Evolutionary conservation across 2,113 vertebrate species (phyloP).

Genomic region (Antechinus flavipes): DNA sequence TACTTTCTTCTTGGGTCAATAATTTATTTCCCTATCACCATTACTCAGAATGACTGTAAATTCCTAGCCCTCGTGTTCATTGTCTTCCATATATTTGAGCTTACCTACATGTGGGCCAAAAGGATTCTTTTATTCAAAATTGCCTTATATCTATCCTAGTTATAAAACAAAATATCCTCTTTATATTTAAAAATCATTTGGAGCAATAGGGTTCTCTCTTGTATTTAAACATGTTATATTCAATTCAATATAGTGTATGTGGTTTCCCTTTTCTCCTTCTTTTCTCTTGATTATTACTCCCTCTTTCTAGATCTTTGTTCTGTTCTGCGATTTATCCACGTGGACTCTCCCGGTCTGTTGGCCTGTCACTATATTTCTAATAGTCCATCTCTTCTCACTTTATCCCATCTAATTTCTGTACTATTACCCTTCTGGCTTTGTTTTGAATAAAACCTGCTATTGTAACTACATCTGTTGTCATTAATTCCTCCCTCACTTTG

Average conservation of each 20-base stretch:
- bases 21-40: constrained; percentile 51
- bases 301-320: background rate
- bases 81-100: constrained; percentile 16
- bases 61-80: constrained; percentile 11
- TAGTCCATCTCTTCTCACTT: constrained; percentile 6
- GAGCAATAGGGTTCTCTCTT: background rate
- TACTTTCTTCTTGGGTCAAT: constrained; percentile 27
- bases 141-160: background rate
- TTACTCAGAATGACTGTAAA: background rate
- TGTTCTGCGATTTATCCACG: background rate
- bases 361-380: background rate
- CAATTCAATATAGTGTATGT: background rate
- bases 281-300: background rate
- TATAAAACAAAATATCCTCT: background rate
- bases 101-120: constrained; percentile 1
- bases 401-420: constrained; percentile 25
- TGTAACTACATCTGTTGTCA: background rate
- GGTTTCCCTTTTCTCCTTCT: background rate
- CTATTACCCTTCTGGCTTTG: constrained; percentile 8
- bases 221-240: background rate
- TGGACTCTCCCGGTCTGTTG: background rate
- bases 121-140: background rate
- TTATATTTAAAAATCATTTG: constrained; percentile 1
- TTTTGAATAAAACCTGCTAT: constrained; percentile 66
- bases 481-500: background rate